Evolutionary conservation across 2,888 invertebrate species (phyloP), one percentile per base, ranked within the genome.

Genomic region (Meiosimyza platycephala): DNA sequence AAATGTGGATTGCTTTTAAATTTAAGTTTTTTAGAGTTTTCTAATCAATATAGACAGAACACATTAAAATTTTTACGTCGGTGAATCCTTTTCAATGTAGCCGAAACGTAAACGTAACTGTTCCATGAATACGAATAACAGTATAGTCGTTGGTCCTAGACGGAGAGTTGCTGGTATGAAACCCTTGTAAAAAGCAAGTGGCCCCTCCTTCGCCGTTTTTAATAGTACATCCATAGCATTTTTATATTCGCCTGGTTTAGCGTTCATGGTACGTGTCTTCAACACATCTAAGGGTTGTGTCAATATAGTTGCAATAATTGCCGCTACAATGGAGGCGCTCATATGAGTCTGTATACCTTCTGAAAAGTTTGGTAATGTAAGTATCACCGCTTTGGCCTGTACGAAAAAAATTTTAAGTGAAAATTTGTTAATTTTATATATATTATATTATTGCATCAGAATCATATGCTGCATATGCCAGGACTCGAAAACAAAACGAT

Each of bases 221-320:
- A 89, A 80, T 16, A 96, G 88, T 74, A 98, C 90, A 73, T 92
- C 90, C 87, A 86, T 80, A 40, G 96, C 86, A 76, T 91, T 92
- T 78, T 90, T 90, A 83, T 94, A 95, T 88, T 96, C 94, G 16
- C 97, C 97, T 6, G 95, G 94, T 78, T 93, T 92, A 0, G 98
- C 96, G 87, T 98, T 99, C 99, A 99, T 99, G 76, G 95, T 92
- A 79, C 99, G 90, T 0, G 99, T 99, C 88, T 99, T 99, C 78
- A 99, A 89, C 5, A 99, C 99, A 88, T 99, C 98, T 72, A 99
- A 89, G 2, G 99, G 99, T 88, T 98, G 98, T 0, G 98, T 98
- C 80, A 98, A 87, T 0, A 79, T 77, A 13, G 85, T 85, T 4
- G 83, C 86, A 13, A 81, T 75, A 6, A 80, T 76, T 89, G 94